Percentiles rank a stretch among this genome's conserved stretches.
Evolutionary conservation across 2,113 vertebrate species (phyloP).

Genomic region (Mandrillus leucophaeus): DNA sequence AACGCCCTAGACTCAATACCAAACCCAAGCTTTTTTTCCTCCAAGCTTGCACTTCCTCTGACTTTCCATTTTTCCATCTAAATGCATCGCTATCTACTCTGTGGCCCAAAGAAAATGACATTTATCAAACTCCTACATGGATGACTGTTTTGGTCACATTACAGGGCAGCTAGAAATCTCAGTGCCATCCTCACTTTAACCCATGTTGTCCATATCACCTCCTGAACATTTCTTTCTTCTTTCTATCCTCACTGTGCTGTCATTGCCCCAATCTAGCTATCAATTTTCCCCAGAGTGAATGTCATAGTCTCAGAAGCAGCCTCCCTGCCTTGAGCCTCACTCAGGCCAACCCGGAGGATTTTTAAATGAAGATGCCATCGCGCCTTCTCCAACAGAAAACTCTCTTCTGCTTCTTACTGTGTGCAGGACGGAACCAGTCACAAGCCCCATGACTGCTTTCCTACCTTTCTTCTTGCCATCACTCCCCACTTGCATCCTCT

Average conservation of each 20-base stretch:
- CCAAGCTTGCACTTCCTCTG: not conserved
- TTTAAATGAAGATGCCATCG: not conserved
- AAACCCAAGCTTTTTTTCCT: not conserved
- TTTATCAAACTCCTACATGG: not conserved
- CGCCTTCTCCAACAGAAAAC: not conserved
- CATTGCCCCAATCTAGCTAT: not conserved
- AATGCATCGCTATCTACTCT: not conserved
- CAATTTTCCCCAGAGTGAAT: not conserved
- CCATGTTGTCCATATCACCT: not conserved
- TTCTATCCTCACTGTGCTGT: not conserved
- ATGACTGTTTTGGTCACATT: not conserved
- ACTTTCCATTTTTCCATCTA: not conserved
- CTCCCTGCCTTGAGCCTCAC: not conserved
- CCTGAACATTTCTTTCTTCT: not conserved
- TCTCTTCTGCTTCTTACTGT: not conserved
- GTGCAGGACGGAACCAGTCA: not conserved
- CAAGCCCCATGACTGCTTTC: fast-evolving
- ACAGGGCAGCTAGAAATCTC: not conserved
- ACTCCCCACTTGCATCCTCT: not conserved
- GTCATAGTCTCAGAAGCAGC: not conserved
- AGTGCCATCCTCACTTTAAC: not conserved
- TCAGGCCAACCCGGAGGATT: not conserved
- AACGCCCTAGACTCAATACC: not conserved
- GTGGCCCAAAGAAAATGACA: not conserved
- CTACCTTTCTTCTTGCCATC: not conserved